Conservation (phyloP, 2,113 vertebrate genomes). For the Pycnonotus jocosus region DNA sequence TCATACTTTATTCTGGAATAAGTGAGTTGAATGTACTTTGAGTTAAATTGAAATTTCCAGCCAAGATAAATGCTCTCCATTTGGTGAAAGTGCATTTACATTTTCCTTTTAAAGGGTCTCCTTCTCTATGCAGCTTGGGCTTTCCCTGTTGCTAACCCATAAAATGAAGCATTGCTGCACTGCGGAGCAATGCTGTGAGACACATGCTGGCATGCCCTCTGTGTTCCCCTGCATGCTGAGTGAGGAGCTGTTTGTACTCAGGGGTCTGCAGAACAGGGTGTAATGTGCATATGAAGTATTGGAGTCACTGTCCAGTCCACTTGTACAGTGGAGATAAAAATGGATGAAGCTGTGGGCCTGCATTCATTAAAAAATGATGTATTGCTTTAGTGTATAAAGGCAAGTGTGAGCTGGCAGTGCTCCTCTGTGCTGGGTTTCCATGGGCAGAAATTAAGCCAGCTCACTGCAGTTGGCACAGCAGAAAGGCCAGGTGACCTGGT, state of each 20-base stretch:
- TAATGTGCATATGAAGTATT: fast-evolving
- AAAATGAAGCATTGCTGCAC: neutral
- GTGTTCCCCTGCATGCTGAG: neutral
- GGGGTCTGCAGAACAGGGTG: neutral
- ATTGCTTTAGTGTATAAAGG: neutral
- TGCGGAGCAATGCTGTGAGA: neutral
- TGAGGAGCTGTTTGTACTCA: neutral
- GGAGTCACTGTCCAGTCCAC: neutral
- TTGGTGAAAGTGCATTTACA: neutral
- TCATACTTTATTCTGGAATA: neutral
- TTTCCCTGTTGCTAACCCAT: neutral
- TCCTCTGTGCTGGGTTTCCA: neutral
- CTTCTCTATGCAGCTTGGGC: neutral
- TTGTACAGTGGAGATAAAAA: neutral
- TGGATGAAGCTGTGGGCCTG: neutral
- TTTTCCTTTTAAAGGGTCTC: neutral
- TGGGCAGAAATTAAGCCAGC: neutral
- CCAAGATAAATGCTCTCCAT: neutral
- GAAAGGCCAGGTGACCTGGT: neutral
- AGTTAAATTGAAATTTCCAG: neutral
- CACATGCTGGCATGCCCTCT: neutral
- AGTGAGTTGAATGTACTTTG: neutral
- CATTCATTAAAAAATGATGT: neutral
- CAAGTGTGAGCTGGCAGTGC: neutral
- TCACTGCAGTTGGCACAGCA: neutral